Base-by-base conservation (phyloP, 2,113 vertebrate genomes). In the Dinomys branickii region DNA sequence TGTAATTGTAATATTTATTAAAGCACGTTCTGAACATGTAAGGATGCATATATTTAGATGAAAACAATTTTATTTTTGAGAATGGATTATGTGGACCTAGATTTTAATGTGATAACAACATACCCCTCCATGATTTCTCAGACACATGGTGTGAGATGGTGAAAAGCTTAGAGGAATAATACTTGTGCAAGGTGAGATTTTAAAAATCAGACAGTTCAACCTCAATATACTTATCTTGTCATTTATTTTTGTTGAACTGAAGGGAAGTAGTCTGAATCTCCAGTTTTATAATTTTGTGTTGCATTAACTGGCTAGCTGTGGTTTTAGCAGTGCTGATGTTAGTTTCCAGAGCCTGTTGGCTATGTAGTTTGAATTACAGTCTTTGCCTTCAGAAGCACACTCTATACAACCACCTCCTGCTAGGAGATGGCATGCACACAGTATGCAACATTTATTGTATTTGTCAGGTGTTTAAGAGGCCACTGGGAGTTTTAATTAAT, bases 401-500 rank as follows among this genome's bases (percentile, higher is more conserved):
- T 54, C 98, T 94, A 33, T 96, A 97, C 96, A 98, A 98, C 97
- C 96, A 97, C 97, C 98, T 98, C 98, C 98, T 98, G 98, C 98
- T 98, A 98, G 98, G 93, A 98, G 98, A 98, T 97, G 95, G 98
- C 97, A 96, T 0, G 80, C 98, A 98, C 98, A 98, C 98, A 98
- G 98, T 99, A 98, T 98, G 98, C 99, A 99, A 99, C 98, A 99
- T 99, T 99, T 99, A 99, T 99, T 99, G 98, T 99, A 99, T 99
- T 99, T 99, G 98, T 99, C 99, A 99, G 99, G 98, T 98, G 98
- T 99, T 99, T 99, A 99, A 99, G 98, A 99, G 99, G 97, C 99
- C 98, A 98, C 97, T 99, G 99, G 99, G 99, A 99, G 98, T 98
- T 99, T 99, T 99, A 99, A 99, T 99, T 99, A 99, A 99, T 99